Evolutionary conservation across 2,888 invertebrate genomes (phyloP).

Genomic region (Lacanobia oleracea): DNA sequence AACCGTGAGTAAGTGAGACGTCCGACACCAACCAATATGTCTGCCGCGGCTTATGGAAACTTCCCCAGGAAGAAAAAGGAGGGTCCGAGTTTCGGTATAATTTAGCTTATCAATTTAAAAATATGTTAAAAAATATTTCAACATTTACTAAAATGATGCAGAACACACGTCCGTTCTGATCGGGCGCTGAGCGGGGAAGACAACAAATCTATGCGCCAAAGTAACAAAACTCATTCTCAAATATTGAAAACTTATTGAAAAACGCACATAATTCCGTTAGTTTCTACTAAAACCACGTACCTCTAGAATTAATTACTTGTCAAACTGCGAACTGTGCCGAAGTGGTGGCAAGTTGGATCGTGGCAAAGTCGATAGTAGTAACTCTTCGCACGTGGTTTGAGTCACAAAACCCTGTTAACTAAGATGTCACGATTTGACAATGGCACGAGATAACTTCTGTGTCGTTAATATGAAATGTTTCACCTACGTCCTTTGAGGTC

Average conservation of each 20-base stretch:
- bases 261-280: conserved; percentile 35
- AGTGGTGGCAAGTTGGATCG: conserved; percentile 67
- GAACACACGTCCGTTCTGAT: no score
- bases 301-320: conserved; percentile 70
- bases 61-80: no score
- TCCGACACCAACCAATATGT: no score
- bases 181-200: no score
- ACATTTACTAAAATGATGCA: no score
- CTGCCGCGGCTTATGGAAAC: no score
- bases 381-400: conserved; percentile 71
- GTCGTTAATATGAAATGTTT: conserved; percentile 63
- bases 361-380: conserved; percentile 70
- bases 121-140: no score
- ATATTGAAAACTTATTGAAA: conserved; percentile 37
- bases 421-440: conserved; percentile 66
- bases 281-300: conserved; percentile 47
- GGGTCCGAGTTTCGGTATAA: no score
- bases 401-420: conserved; percentile 68
- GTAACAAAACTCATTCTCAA: conserved; percentile 12
- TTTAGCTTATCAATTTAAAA: no score
- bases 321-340: conserved; percentile 72
- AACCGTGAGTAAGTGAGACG: no score
- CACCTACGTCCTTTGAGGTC: conserved; percentile 54
- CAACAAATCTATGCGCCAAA: conserved; percentile 16
- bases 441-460: conserved; percentile 65